Evolutionary conservation across 2,797 vertebrate genomes (phyloP), one percentile per base, ranked within the genome.

Genomic region (Malurus splendens): DNA sequence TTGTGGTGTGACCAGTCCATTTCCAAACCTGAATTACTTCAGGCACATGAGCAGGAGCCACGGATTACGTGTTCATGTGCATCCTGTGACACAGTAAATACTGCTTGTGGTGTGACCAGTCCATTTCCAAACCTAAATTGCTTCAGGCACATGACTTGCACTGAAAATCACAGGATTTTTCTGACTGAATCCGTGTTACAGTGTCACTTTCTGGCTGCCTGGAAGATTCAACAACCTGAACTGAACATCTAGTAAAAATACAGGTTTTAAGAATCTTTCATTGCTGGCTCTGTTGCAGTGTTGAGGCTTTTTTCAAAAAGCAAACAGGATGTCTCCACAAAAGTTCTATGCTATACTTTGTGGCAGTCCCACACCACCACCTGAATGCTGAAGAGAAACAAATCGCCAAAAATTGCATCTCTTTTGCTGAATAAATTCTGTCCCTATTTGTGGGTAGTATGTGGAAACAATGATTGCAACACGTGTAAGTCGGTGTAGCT

Each of bases 141-240:
- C 61, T 85, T 71, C 6, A 82, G 82, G 47, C 65, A 64, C 38
- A 5, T 73, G 82, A 67, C 50, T 85, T 1, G 17, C 32, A 51
- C 59, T 55, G 55, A 75, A 77, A 57, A 60, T 75, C 57, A 67
- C 47, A 65, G n/a, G 14, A 47, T 87, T 89, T 82, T 77, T 36
- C 5, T 30, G 33, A 42, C 42, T 61, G 59, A 78, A 87, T 89
- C 59, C 6, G 1, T 60, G 51, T 50, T 56, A 89, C 42, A 28
- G 41, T 61, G 44, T 59, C 71, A 59, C 44, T 2, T 4, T 77
- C 73, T 90, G 48, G 5, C 64, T 84, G 50, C 9, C 30, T 82
- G 55, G 33, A 78, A 59, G 18, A 73, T 48, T 56, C 19, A n/a
- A 50, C 52, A 76, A 8, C 30, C 28, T 39, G 41, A 73, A 32